A percentile compares a stretch with the other conserved stretches of the same genome.
These are phyloP conservation scores for Sebastes reedi DNA, from an alignment of 2,797 vertebrate genomes.

Conservation along the genomic window DNA sequence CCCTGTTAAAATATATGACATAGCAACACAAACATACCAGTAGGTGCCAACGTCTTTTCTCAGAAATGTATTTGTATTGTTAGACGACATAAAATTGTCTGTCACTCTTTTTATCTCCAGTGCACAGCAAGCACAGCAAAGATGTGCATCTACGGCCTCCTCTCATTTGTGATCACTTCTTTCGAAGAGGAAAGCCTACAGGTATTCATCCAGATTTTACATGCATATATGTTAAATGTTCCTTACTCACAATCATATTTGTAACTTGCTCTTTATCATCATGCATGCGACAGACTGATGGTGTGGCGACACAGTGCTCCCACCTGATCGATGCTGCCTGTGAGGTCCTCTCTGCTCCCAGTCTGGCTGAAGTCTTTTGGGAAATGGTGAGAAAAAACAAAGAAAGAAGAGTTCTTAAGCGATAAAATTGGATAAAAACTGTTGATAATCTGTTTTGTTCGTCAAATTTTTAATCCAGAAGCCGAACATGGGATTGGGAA, in stretches of 20 bases:
- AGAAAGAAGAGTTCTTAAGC: background rate
- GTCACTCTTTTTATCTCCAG: conserved; percentile 68
- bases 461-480: conserved; percentile 81
- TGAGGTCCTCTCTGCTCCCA: conserved; percentile 93
- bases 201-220: conserved; percentile 72
- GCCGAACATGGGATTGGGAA: conserved; percentile 91
- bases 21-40: background rate
- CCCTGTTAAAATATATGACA: background rate
- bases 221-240: background rate
- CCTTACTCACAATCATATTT: background rate
- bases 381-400: conserved; percentile 88
- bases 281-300: conserved; percentile 44
- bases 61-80: background rate
- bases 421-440: background rate
- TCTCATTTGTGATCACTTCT: conserved; percentile 93
- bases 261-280: background rate
- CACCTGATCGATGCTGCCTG: conserved; percentile 94
- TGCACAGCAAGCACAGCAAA: conserved; percentile 95
- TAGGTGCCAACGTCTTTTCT: background rate
- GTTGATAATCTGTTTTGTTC: background rate
- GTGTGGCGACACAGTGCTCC: conserved; percentile 63
- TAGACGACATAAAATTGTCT: background rate
- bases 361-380: conserved; percentile 96
- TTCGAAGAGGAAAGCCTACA: conserved; percentile 96
- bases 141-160: conserved; percentile 95